Conservation (phyloP, 2,797 vertebrate genomes). For the Aldrovandia affinis region DNA sequence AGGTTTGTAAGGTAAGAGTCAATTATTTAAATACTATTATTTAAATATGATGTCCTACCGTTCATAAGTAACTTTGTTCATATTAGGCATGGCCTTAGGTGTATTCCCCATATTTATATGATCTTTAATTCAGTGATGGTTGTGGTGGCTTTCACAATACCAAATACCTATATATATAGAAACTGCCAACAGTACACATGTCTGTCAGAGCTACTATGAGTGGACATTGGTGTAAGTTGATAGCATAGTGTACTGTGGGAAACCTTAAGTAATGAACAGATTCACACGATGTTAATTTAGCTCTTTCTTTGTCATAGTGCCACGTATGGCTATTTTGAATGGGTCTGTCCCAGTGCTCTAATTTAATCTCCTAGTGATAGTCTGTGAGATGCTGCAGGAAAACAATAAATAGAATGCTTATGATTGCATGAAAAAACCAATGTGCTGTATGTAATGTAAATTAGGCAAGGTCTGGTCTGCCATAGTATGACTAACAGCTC, state of each 20-base stretch:
- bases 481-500: constrained; percentile 59
- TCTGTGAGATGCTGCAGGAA: constrained; percentile 55
- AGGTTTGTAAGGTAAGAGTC: no score
- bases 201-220: neutral
- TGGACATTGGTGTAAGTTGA: neutral
- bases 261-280: constrained; percentile 65
- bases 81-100: no score
- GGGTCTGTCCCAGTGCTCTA: constrained; percentile 69
- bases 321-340: constrained; percentile 74
- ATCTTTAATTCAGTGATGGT: no score
- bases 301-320: constrained; percentile 70
- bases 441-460: constrained; percentile 67
- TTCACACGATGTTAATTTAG: constrained; percentile 72
- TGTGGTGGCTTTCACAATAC: no score
- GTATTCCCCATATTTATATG: neutral
- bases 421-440: constrained; percentile 71
- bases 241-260: constrained; percentile 32
- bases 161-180: no score
- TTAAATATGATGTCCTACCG: no score
- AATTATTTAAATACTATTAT: no score
- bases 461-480: constrained; percentile 65
- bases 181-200: neutral
- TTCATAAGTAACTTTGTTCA: no score
- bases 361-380: constrained; percentile 76
- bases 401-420: constrained; percentile 46